A percentile compares a stretch with the other conserved stretches of the same genome.
Evolutionary conservation across 2,888 invertebrate genomes (phyloP).

Genomic region (Cephus pygmeus): DNA sequence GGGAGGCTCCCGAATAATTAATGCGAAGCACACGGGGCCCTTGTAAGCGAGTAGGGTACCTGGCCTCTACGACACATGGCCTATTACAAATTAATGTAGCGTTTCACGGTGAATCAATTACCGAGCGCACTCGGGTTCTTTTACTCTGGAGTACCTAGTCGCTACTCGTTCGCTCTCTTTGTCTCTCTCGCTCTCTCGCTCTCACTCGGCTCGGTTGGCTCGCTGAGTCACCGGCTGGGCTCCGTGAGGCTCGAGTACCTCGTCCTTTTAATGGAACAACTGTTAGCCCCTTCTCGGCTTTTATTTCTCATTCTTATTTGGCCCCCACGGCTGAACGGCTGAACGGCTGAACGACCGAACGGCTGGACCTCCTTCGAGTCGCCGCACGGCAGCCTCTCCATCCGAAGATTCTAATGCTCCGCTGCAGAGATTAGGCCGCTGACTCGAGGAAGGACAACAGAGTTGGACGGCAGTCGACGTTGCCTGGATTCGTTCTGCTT

Average conservation of each 20-base stretch:
- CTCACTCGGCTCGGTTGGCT: constrained; percentile 16
- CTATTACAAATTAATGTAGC: constrained; percentile 58
- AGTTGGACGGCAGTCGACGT: too few relatives aligned
- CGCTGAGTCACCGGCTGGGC: constrained; percentile 25
- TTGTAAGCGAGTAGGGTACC: constrained; percentile 38
- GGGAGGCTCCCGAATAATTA: too few relatives aligned
- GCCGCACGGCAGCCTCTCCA: too few relatives aligned
- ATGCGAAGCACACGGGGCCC: constrained; percentile 13
- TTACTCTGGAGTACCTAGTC: too few relatives aligned
- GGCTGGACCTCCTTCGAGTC: too few relatives aligned
- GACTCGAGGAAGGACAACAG: too few relatives aligned
- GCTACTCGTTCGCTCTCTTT: too few relatives aligned
- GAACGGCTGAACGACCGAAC: too few relatives aligned
- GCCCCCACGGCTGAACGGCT: too few relatives aligned
- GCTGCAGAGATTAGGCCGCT: too few relatives aligned
- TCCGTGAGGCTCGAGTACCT: constrained; percentile 49
- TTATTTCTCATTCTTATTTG: constrained; percentile 12
- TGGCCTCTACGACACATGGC: constrained; percentile 51
- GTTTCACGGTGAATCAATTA: constrained; percentile 63
- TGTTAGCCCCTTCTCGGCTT: constrained; percentile 45
- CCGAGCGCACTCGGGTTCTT: constrained; percentile 41
- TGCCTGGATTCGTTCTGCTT: too few relatives aligned
- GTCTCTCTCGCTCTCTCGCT: not conserved
- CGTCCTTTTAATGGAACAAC: constrained; percentile 61
- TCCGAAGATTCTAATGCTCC: too few relatives aligned